Base-by-base conservation (phyloP, 2,113 vertebrate species). In the Sprattus sprattus region DNA sequence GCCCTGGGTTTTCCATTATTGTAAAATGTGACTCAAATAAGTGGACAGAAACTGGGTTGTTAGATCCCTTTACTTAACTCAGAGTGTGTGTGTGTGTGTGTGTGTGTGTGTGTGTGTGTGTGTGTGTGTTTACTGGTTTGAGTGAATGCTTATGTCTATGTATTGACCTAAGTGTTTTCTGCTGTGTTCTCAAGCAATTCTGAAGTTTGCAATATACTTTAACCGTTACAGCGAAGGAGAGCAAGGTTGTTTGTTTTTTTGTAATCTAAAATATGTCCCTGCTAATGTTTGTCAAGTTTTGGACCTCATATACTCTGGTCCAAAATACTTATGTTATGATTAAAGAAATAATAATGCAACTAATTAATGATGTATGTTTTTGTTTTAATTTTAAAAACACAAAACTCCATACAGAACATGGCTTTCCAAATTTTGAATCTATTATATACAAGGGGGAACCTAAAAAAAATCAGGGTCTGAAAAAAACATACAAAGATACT, bases 261-360 rank as follows among this genome's bases (percentile, higher is more conserved):
- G 67, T 75, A 75, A 28, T 44, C 71, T 78, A 78, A 78, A 78
- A 32, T 78, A 15, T 78, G 64, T 28, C n/a, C 71, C 71, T 78
- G 71, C 71, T 78, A 78, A 78, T 78, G 71, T 78, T 16, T 71
- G 4, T 25, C 13, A 39, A 32, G 64, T 71, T 71, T 64, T 39
- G 71, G 71, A 32, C 71, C 15, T 32, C 4, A 78, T 78, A 78
- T 78, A 78, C 32, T 32, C 28, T 78, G 15, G 71, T 78, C 11
- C 71, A 78, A 39, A 78, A 78, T 28, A 78, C 28, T 13, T 32
- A 10, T 75, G 28, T 78, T 32, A 78, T 78, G 9, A 78, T 39
- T 28, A 67, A 78, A 78, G 13, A 78, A 78, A 78, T 78, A 78
- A 78, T 78, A 32, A 32, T 78, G 71, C 25, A 78, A 78, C 18